Evolutionary conservation across 37 sponge, comb jelly and placozoan species (phyloP), one percentile per base, ranked within the genome.

Genomic region (Halisarca cf. caerulea): DNA sequence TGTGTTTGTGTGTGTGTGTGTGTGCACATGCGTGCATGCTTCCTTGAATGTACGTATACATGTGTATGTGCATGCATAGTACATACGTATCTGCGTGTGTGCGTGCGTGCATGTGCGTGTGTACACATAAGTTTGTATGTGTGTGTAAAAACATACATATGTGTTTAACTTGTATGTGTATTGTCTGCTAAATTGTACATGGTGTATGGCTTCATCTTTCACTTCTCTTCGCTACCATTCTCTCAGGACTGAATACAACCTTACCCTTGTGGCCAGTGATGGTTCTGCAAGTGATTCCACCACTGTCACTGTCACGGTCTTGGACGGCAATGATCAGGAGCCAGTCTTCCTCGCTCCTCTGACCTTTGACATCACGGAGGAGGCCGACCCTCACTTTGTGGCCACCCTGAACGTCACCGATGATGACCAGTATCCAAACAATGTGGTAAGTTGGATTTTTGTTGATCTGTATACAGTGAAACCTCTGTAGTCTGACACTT

Each of bases 271-370:
- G 7, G 88, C 88, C 1, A 24, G 53, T 17, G 90, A 90, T 61
- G 91, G 88, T 11, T 35, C 33, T 68, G 85, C 88, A 25, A 59
- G 75, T 66, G 88, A 85, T 24, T 85, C 70, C 57, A 25, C 77
- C 11, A 18, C 21, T 74, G 77, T 74, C 25, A 38, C 17, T 15
- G 24, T 74, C 8, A 74, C 45, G 21, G 44, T 74, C 20, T 21
- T 37, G 8, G 77, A 74, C 6, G 42, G 42, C 41, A 74, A 74
- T 23, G 77, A 74, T 37, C 9, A 36, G 2, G 21, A 39, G 1
- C 77, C 77, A 36, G 77, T 74, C 8, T 74, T 40, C 36, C 43
- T 36, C 43, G 77, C 43, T 23, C 37, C 24, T 3, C 17, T 18
- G n/a, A 74, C 45, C 36, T 74, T 74, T 14, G 36, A 37, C 18